Conservation (phyloP, 2,797 vertebrate species). For the Sciurus carolinensis region DNA sequence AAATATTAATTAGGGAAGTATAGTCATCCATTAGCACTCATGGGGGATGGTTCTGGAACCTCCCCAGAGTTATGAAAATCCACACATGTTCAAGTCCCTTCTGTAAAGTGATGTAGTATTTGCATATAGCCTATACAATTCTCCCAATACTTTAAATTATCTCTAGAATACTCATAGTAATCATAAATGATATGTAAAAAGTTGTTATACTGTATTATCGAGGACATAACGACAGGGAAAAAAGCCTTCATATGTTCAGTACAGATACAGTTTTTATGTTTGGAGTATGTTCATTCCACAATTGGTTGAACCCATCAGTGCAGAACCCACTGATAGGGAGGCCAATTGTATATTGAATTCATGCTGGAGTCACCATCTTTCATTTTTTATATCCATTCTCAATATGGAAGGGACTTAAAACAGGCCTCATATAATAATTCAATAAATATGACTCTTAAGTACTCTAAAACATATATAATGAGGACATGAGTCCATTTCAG, state of each 20-base stretch:
- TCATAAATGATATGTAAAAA: neutral
- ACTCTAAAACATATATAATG: neutral
- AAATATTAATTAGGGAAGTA: neutral
- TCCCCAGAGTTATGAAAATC: neutral
- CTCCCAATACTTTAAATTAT: neutral
- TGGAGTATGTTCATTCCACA: neutral
- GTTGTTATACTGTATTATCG: neutral
- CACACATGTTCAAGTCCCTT: neutral
- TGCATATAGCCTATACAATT: neutral
- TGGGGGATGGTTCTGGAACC: neutral
- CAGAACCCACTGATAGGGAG: neutral
- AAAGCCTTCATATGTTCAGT: neutral
- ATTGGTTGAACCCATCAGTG: neutral
- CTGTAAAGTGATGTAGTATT: neutral
- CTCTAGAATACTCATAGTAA: neutral
- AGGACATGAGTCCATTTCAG: neutral
- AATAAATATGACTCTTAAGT: neutral
- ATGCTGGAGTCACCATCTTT: neutral
- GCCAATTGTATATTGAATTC: neutral
- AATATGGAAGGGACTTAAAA: neutral
- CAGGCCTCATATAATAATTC: neutral
- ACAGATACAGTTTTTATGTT: neutral
- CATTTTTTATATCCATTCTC: neutral
- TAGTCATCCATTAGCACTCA: neutral
- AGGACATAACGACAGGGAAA: neutral